These are phyloP conservation scores for Vulpes lagopus DNA, from an alignment of 2,113 vertebrate species.

Conservation along the genomic window DNA sequence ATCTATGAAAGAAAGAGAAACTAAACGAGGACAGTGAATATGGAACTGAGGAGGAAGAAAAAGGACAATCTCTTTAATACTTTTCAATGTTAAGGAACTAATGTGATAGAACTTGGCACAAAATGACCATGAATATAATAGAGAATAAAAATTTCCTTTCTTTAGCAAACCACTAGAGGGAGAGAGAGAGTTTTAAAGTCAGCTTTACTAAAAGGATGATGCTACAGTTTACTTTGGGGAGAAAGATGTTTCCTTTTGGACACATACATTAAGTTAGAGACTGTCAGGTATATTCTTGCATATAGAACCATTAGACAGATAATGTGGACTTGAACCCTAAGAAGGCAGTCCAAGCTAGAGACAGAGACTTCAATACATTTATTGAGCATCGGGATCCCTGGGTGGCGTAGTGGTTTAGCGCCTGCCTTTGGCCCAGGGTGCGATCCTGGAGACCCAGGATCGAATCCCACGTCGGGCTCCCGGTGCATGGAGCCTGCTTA, in stretches of 20 bases:
- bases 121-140: neutral
- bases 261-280: neutral
- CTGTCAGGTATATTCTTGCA: neutral
- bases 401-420: no score
- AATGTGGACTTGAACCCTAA: neutral
- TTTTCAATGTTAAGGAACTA: neutral
- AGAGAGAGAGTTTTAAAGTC: constrained; percentile 31
- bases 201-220: neutral
- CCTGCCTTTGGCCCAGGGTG: no score
- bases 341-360: neutral
- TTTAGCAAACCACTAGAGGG: neutral
- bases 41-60: neutral
- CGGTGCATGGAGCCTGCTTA: no score
- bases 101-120: neutral
- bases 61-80: neutral
- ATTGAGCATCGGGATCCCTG: no score
- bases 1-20: neutral
- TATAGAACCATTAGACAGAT: neutral
- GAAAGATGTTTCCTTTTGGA: neutral
- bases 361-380: neutral
- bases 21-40: neutral
- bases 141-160: constrained; percentile 8
- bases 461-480: no score
- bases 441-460: no score
- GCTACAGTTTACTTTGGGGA: neutral